These are phyloP conservation scores for Drosophila stalkeri DNA, from an alignment of 2,888 invertebrate species.

Conservation along the genomic window DNA sequence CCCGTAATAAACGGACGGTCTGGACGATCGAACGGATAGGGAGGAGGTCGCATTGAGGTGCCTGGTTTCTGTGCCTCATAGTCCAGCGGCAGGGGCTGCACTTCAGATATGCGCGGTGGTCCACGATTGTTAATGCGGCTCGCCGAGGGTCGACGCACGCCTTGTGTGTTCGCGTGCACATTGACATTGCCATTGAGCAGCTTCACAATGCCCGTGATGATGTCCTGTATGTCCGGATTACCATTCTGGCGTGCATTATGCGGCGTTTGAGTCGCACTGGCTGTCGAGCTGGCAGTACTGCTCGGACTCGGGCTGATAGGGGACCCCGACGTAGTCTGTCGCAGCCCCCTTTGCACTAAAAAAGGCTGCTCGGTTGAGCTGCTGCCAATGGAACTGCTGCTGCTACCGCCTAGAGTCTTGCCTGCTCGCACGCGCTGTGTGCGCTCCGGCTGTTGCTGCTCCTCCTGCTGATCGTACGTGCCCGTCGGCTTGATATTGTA, in stretches of 20 bases:
- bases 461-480: slow-evolving; percentile 62
- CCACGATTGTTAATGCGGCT: slow-evolving; percentile 95
- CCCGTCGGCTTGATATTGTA: slow-evolving; percentile 85
- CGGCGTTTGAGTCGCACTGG: slow-evolving; percentile 78
- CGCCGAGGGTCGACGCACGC: slow-evolving; percentile 89
- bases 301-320: slow-evolving; percentile 82
- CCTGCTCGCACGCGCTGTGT: slow-evolving; percentile 80
- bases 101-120: slow-evolving; percentile 93
- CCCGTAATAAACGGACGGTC: slow-evolving; percentile 88
- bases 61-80: slow-evolving; percentile 84
- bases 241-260: slow-evolving; percentile 86
- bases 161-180: slow-evolving; percentile 91
- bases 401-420: slow-evolving; percentile 69
- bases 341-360: slow-evolving; percentile 85
- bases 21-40: slow-evolving; percentile 91
- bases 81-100: slow-evolving; percentile 89
- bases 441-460: slow-evolving; percentile 64
- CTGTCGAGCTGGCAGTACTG: slow-evolving; percentile 81
- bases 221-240: slow-evolving; percentile 94
- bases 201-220: slow-evolving; percentile 95
- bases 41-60: slow-evolving; percentile 84
- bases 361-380: slow-evolving; percentile 80
- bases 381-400: slow-evolving; percentile 28
- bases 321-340: slow-evolving; percentile 85
- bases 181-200: slow-evolving; percentile 95